Conservation (phyloP, 1,140 invertebrate species). For the Oryzaephilus surinamensis region DNA sequence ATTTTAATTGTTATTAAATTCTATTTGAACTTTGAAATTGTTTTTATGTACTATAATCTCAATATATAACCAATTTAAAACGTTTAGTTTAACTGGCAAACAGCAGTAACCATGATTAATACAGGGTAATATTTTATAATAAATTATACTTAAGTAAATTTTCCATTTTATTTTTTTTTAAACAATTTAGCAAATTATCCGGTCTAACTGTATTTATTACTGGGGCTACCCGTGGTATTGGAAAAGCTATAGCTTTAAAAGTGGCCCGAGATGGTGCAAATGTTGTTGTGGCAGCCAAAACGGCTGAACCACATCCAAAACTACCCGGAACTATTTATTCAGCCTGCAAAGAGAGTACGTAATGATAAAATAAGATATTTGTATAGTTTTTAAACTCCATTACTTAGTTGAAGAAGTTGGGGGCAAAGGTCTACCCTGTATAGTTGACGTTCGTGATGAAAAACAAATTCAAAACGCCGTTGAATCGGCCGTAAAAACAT, state of each 20-base stretch:
- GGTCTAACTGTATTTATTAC: conserved; percentile 91
- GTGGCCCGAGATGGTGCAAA: conserved; percentile 91
- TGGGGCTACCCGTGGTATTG: conserved; percentile 94
- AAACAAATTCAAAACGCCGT: conserved; percentile 73
- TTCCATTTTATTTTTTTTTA: no score
- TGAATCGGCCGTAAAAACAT: conserved; percentile 75
- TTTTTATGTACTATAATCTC: no score
- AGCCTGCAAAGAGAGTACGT: conserved; percentile 87
- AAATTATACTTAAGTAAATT: no score
- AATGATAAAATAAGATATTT: conserved; percentile 11
- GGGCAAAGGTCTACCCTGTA: conserved; percentile 82
- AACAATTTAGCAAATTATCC: conserved; percentile 77
- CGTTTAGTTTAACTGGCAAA: no score
- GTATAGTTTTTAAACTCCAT: no score
- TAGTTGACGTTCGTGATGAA: conserved; percentile 91
- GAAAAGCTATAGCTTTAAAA: conserved; percentile 92
- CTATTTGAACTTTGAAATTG: no score
- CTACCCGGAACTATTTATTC: conserved; percentile 96
- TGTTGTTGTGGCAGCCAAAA: conserved; percentile 92
- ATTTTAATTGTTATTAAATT: no score
- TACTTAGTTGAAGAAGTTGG: conserved; percentile 78
- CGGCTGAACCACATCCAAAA: conserved; percentile 91
- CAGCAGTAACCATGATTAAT: no score
- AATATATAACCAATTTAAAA: no score
- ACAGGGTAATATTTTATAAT: no score